Conservation (phyloP, 2,113 vertebrate species). For the Urocolius indicus region DNA sequence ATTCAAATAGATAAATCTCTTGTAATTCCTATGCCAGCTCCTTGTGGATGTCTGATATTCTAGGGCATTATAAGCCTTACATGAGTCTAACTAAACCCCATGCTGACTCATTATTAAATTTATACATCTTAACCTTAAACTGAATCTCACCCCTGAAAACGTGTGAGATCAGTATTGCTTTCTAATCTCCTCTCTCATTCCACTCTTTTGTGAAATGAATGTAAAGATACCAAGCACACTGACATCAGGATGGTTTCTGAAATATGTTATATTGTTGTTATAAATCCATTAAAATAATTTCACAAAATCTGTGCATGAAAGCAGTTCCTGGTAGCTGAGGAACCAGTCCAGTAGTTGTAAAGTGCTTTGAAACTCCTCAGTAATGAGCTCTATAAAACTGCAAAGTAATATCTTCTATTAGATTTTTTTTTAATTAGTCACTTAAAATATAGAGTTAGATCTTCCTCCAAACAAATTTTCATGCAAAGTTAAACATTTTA, state of each 20-base stretch:
- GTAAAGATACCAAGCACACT: not conserved
- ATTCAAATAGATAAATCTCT: not conserved
- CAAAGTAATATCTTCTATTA: not conserved
- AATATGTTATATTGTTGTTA: not conserved
- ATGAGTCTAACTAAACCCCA: not conserved
- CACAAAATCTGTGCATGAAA: not conserved
- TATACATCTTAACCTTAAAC: not conserved
- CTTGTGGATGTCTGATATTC: not conserved
- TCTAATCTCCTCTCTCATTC: not conserved
- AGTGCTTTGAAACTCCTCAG: not conserved
- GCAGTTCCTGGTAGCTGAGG: not conserved
- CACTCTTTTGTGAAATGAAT: not conserved
- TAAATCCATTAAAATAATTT: not conserved
- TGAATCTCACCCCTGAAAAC: not conserved
- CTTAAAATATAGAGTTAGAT: not conserved
- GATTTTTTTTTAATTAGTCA: slow-evolving; percentile 22
- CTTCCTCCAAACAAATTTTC: not conserved
- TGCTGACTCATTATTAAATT: not conserved
- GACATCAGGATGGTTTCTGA: not conserved
- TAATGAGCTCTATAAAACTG: not conserved
- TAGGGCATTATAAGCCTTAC: not conserved
- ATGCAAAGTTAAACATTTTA: slow-evolving; percentile 1
- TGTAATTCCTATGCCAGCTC: not conserved
- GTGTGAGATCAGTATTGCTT: not conserved
- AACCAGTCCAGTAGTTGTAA: not conserved